A percentile compares a stretch with the other conserved stretches of the same genome.
These are phyloP conservation scores for Frankliniella fusca DNA, from an alignment of 2,888 invertebrate species.

Conservation along the genomic window DNA sequence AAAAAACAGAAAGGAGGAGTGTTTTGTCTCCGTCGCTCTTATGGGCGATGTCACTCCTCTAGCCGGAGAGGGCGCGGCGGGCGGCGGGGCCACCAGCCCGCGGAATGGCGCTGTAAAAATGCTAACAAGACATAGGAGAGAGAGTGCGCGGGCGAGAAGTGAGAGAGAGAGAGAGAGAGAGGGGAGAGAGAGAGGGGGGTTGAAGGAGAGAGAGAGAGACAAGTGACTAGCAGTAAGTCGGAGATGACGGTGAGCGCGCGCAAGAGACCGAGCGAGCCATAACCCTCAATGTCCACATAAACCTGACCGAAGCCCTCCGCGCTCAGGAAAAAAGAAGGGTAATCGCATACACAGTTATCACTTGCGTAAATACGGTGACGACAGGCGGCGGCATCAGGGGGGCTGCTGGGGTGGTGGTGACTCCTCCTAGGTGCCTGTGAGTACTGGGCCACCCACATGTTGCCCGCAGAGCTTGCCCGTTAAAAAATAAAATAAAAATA, in stretches of 20 bases:
- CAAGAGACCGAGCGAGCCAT: neutral
- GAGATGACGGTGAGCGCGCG: too few relatives aligned
- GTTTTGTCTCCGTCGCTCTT: too few relatives aligned
- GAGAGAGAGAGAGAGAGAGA: neutral
- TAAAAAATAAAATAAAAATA: too few relatives aligned
- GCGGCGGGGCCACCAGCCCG: neutral
- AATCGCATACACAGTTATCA: slow-evolving; percentile 26
- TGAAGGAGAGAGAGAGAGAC: neutral
- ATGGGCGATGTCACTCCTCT: too few relatives aligned
- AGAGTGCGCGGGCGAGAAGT: too few relatives aligned
- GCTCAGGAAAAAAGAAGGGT: neutral
- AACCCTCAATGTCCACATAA: slow-evolving; percentile 21
- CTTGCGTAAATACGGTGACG: slow-evolving; percentile 24
- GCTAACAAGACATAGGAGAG: slow-evolving; percentile 13
- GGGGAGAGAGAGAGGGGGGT: neutral
- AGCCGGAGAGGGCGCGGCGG: too few relatives aligned
- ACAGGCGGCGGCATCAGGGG: neutral
- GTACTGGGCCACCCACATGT: neutral
- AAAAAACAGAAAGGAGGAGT: too few relatives aligned
- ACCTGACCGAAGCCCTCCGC: slow-evolving; percentile 3
- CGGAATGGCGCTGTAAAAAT: slow-evolving; percentile 20
- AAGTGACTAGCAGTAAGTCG: neutral
- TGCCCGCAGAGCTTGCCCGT: neutral
- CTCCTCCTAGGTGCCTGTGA: neutral
- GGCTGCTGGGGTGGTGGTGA: neutral